Percentiles rank a stretch among this genome's conserved stretches.
Conservation (phyloP, 1,140 invertebrate species). For the Dufourea novaeangliae region DNA sequence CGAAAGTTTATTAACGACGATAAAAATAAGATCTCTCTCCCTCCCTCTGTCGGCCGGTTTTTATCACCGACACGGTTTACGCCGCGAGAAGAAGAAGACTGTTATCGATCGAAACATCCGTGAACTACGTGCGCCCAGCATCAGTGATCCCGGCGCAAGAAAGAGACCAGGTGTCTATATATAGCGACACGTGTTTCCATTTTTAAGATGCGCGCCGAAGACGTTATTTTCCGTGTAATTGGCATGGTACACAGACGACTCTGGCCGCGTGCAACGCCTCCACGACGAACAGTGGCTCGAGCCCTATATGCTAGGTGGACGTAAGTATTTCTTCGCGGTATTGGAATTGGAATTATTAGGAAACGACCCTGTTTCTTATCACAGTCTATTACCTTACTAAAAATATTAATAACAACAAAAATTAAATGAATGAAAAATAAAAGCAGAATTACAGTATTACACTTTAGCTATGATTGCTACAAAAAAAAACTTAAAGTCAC, state of each 20-base stretch:
- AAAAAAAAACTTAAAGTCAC: no score
- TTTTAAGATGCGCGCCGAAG: slow-evolving; percentile 54
- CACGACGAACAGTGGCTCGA: no score
- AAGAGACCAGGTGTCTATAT: slow-evolving; percentile 56
- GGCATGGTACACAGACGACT: slow-evolving; percentile 33
- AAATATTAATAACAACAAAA: no score
- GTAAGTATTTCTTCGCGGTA: no score
- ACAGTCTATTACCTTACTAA: no score
- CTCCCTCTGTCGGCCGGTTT: no score
- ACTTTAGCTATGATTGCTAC: no score
- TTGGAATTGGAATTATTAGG: no score
- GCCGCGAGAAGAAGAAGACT: slow-evolving; percentile 17
- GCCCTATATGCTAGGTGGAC: no score
- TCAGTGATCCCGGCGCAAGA: slow-evolving; percentile 48
- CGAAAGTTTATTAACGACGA: slow-evolving; percentile 24
- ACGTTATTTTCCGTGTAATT: slow-evolving; percentile 47
- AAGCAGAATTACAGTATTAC: no score
- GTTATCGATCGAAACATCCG: slow-evolving; percentile 57
- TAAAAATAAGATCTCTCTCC: slow-evolving; percentile 18
- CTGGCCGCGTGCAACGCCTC: slow-evolving; percentile 1
- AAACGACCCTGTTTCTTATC: no score
- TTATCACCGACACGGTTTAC: slow-evolving; percentile 11
- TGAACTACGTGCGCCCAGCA: slow-evolving; percentile 34
- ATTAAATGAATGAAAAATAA: no score
- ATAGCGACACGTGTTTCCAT: slow-evolving; percentile 60